These are phyloP conservation scores for Suncus etruscus DNA, from an alignment of 2,113 vertebrate species.

Conservation along the genomic window DNA sequence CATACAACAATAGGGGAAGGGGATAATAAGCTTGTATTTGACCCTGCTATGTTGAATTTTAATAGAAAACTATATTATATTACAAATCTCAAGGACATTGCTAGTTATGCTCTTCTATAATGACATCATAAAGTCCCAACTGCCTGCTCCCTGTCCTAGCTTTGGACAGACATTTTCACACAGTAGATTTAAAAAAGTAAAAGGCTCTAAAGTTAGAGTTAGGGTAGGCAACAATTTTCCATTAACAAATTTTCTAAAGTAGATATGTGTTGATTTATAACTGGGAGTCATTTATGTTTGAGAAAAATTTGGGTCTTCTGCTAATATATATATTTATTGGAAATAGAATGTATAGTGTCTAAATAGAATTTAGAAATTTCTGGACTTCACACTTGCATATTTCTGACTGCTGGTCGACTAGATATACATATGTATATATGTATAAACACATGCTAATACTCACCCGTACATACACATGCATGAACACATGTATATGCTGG, in stretches of 20 bases:
- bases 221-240: slow-evolving; percentile 13
- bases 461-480: background rate
- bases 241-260: slow-evolving; percentile 9
- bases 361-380: slow-evolving; percentile 21
- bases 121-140: background rate
- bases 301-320: slow-evolving; percentile 9
- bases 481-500: background rate
- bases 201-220: slow-evolving; percentile 19
- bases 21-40: background rate
- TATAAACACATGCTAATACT: background rate
- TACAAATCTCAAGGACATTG: background rate
- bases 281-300: background rate
- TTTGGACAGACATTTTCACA: slow-evolving; percentile 6
- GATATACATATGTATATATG: too few relatives aligned
- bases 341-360: slow-evolving; percentile 33
- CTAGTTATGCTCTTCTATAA: background rate
- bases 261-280: background rate
- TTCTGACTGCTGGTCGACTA: background rate
- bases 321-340: background rate
- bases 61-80: slow-evolving; percentile 20
- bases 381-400: background rate
- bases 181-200: background rate
- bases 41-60: background rate
- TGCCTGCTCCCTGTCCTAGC: background rate
- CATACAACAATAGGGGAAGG: background rate